These are phyloP conservation scores for Clupea harengus DNA, from an alignment of 2,113 vertebrate species.

Conservation along the genomic window DNA sequence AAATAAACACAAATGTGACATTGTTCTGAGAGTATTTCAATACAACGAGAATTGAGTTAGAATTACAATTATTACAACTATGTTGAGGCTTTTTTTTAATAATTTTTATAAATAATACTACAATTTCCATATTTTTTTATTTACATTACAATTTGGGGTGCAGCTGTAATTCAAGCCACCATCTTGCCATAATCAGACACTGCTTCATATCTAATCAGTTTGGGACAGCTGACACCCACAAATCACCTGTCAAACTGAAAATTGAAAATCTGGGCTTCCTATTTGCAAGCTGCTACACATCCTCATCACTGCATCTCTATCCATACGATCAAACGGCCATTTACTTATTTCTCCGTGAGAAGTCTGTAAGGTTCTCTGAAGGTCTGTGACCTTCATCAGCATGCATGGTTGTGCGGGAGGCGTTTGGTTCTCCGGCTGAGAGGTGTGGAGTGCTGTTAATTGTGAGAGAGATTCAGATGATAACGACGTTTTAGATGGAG, in stretches of 20 bases:
- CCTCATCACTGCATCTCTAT: background rate
- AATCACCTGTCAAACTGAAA: background rate
- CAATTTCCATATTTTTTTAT: background rate
- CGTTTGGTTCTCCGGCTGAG: background rate
- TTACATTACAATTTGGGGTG: background rate
- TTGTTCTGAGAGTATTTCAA: background rate
- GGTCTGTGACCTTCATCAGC: background rate
- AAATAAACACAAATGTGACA: background rate
- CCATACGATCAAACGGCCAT: conserved; percentile 5
- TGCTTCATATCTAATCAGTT: background rate
- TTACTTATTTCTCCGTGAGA: conserved; percentile 47
- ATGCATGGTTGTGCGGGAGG: background rate
- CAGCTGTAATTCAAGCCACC: background rate
- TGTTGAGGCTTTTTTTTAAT: background rate
- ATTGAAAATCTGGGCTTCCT: conserved; percentile 15
- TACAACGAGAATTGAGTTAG: background rate
- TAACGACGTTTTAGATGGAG: background rate
- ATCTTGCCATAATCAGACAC: background rate
- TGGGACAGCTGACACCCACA: background rate
- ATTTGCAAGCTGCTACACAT: conserved; percentile 40
- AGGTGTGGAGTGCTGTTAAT: background rate
- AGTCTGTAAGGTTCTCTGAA: background rate
- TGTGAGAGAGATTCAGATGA: background rate
- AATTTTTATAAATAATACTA: background rate
- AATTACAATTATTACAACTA: background rate